Evolutionary conservation across 2,797 vertebrate genomes (phyloP).

Genomic region (Gymnopithys bicolor): DNA sequence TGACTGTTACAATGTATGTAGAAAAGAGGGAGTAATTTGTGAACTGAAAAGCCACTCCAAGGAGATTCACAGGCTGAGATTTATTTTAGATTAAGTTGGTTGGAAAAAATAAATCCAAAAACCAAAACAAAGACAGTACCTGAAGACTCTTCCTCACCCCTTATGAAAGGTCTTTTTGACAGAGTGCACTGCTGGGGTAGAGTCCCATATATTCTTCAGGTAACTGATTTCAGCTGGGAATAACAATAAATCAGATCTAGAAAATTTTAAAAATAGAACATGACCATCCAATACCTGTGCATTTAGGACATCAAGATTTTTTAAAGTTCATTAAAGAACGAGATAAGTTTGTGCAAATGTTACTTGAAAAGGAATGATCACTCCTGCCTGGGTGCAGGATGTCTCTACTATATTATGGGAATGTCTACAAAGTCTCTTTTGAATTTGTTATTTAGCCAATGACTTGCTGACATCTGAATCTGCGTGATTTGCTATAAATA

Average conservation of each 20-base stretch:
- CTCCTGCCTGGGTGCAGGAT: background rate
- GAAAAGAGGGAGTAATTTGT: background rate
- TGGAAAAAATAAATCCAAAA: background rate
- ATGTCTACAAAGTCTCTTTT: background rate
- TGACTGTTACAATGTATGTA: background rate
- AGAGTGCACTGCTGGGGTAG: background rate
- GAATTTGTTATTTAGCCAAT: background rate
- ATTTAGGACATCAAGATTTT: background rate
- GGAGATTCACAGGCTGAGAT: background rate
- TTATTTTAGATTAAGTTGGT: background rate
- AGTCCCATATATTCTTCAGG: background rate
- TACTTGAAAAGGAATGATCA: background rate
- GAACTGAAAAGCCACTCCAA: background rate
- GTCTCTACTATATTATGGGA: background rate
- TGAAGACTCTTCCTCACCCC: background rate
- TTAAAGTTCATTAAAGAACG: background rate
- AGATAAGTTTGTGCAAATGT: background rate
- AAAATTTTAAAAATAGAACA: background rate
- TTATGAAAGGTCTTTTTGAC: background rate
- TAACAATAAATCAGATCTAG: background rate
- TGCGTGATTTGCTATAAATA: background rate
- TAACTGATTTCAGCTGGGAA: background rate
- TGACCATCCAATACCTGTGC: background rate
- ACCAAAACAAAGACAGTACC: background rate
- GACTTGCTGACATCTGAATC: constrained; percentile 27